Evolutionary conservation across 2,888 invertebrate species (phyloP), one percentile per base, ranked within the genome.

Genomic region (Griposia aprilina): DNA sequence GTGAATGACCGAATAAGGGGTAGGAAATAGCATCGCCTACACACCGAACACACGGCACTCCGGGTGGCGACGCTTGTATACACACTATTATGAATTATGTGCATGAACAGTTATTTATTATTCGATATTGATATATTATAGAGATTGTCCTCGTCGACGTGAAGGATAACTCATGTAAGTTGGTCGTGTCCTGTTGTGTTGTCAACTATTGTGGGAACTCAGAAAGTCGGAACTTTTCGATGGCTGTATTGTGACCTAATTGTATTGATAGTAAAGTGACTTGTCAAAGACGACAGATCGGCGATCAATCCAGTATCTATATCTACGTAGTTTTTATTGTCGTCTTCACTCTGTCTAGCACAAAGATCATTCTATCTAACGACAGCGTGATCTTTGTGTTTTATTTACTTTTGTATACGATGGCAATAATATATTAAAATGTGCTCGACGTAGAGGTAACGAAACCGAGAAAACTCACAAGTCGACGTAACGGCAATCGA

Each of bases 1-100:
- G 69, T 81, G 50, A 82, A 74, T 26, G 82, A 20, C 85, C 85
- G 65, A 20, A 23, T 62, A 66, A 85, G 52, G 80, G 85, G 66
- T 70, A 63, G 82, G 57, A 75, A 75, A 81, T 67, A 59, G 52
- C 69, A 60, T 52, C 65, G 69, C 67, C 57, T 15, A 57, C 17
- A 41, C 62, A 10, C n/a, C 48, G 63, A 59, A 67, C 82, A 81
- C 75, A 81, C 75, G 30, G 66, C 23, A 36, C 41, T 26, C 52
- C 68, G 75, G 62, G 82, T 20, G 50, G 57, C 55, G 26, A 36
- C 23, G 30, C 85, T 59, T 62, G 57, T 85, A 36, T 26, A 78
- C 26, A 48, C 63, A 63, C 62, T 71, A 26, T 23, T 45, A 20
- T 50, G 60, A 80, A 52, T 84, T 62, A 72, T 72, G 50, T 45